Evolutionary conservation across 2,113 vertebrate genomes (phyloP).

Genomic region (Hypanus sabinus): DNA sequence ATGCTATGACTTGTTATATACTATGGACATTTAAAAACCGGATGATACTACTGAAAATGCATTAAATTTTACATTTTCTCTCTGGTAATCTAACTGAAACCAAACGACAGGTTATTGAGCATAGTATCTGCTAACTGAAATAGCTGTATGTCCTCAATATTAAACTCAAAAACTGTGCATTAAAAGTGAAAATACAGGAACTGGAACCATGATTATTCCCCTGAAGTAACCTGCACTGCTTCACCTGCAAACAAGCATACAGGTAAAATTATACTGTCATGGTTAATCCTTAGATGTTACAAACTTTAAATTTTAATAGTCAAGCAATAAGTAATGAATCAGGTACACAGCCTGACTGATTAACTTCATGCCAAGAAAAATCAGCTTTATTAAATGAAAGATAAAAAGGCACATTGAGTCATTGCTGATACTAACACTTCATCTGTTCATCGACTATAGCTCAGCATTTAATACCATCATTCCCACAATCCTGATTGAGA

Average conservation of each 20-base stretch:
- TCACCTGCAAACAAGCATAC: not conserved
- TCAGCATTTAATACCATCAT: too few relatives aligned
- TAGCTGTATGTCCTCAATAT: too few relatives aligned
- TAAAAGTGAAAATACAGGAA: not conserved
- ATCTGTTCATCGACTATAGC: not conserved
- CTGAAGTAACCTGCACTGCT: not conserved
- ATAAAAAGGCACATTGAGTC: not conserved
- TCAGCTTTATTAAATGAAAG: not conserved
- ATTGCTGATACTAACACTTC: not conserved
- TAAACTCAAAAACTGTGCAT: not conserved
- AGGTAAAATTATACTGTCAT: not conserved
- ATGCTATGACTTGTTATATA: too few relatives aligned
- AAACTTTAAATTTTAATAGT: not conserved
- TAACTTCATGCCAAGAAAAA: not conserved
- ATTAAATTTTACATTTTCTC: not conserved
- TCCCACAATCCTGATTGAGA: too few relatives aligned
- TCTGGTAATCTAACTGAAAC: not conserved
- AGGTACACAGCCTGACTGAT: not conserved
- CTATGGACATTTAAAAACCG: not conserved
- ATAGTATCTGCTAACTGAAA: not conserved
- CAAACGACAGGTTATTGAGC: too few relatives aligned
- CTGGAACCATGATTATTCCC: not conserved
- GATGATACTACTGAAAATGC: not conserved
- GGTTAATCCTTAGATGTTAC: not conserved
- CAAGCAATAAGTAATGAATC: not conserved